Percentiles rank a stretch among this genome's conserved stretches.
phyloP scores from a whole-genome alignment of 2,797 vertebrate species.

The Okamejei kenojei region DNA sequence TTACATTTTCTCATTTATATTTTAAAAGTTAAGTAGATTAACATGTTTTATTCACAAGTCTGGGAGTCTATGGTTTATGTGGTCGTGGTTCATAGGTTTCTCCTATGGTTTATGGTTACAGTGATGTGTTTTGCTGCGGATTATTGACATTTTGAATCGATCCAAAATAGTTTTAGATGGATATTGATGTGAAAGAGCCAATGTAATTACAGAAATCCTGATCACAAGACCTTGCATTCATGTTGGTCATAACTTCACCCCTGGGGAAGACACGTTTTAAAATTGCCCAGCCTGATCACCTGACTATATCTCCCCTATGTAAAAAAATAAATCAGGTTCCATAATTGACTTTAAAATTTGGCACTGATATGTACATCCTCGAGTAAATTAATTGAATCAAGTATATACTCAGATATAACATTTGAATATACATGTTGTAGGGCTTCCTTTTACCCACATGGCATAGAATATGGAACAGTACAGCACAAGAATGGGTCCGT shows the following conservation, averaged over 20 bases:
- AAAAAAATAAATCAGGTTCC: background rate
- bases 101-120: no score
- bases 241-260: background rate
- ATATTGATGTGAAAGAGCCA: background rate
- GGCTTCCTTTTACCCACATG: no score
- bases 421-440: no score
- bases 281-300: background rate
- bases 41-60: conserved; percentile 17
- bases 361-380: no score
- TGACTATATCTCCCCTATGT: background rate
- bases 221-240: no score
- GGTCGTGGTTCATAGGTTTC: background rate
- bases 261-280: background rate
- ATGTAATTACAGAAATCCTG: background rate
- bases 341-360: background rate
- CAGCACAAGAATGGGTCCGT: no score
- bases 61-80: background rate
- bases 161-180: background rate
- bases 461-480: no score
- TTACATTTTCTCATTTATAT: conserved; percentile 16
- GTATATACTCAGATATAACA: no score
- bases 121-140: background rate
- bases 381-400: no score
- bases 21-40: conserved; percentile 19
- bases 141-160: background rate